Percentiles rank a stretch among this genome's conserved stretches.
These are phyloP conservation scores for Paramisgurnus dabryanus DNA, from an alignment of 2,113 vertebrate genomes.

Conservation along the genomic window DNA sequence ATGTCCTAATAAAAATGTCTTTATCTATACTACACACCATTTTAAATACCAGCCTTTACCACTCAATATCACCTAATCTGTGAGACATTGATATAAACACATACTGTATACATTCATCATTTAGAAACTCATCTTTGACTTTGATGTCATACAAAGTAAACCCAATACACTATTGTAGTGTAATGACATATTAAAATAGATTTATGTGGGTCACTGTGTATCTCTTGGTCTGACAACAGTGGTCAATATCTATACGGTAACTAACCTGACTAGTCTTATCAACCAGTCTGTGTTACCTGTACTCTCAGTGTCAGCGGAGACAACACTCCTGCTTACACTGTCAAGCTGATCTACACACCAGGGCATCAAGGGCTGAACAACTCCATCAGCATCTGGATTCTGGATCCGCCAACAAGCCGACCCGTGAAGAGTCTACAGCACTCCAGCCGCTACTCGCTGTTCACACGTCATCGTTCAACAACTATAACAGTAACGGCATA, in stretches of 20 bases:
- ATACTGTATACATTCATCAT: no score
- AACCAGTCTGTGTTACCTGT: background rate
- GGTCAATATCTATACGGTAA: background rate
- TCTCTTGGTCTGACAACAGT: background rate
- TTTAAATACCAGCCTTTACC: background rate
- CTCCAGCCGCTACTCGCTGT: background rate
- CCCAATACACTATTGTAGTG: no score
- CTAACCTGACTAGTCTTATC: background rate
- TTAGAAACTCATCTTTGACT: no score
- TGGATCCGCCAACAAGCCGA: conserved; percentile 8
- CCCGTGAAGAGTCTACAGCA: background rate
- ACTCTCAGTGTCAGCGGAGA: background rate
- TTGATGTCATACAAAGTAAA: background rate
- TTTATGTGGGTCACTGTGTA: background rate
- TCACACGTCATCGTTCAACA: conserved; percentile 23
- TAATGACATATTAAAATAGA: no score
- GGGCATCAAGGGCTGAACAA: background rate
- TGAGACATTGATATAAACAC: no score
- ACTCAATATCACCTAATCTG: background rate
- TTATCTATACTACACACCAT: background rate
- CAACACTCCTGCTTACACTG: background rate
- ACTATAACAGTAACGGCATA: conserved; percentile 19
- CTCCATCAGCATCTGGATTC: background rate
- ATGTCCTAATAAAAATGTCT: conserved; percentile 7
- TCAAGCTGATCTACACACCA: background rate